Conservation (phyloP, 2,888 invertebrate species). For the Acanthococcus lagerstroemiae region DNA sequence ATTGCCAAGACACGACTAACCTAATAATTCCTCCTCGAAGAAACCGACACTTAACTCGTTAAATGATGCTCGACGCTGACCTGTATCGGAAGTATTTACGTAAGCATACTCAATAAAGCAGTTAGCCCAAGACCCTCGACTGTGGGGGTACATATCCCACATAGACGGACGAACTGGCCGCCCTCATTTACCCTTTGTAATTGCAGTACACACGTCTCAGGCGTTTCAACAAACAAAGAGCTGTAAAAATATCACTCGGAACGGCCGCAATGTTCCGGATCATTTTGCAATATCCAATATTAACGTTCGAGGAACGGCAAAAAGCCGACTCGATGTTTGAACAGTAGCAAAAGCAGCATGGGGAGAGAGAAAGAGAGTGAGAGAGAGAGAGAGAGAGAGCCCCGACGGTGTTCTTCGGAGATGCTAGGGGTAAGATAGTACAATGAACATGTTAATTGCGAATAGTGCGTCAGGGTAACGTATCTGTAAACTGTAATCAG, state of each 20-base stretch:
- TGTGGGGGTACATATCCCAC: too few species aligned
- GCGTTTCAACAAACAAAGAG: too few species aligned
- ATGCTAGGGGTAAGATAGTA: slow-evolving; percentile 14
- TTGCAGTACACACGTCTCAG: too few species aligned
- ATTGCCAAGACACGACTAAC: too few species aligned
- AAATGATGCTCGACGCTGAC: too few species aligned
- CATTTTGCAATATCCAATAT: slow-evolving; percentile 26
- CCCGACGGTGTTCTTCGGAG: background rate
- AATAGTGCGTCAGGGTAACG: slow-evolving; percentile 13
- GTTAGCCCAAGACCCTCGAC: too few species aligned
- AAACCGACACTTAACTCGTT: too few species aligned
- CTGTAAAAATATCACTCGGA: background rate
- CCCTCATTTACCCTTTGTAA: too few species aligned
- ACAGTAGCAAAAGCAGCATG: background rate
- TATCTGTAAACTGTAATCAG: slow-evolving; percentile 26
- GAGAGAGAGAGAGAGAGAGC: background rate
- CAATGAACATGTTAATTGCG: slow-evolving; percentile 29
- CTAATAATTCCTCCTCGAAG: too few species aligned
- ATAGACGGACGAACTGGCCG: too few species aligned
- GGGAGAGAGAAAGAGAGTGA: background rate
- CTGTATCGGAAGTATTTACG: too few species aligned
- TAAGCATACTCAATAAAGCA: too few species aligned
- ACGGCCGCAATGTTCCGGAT: slow-evolving; percentile 11
- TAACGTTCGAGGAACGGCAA: background rate
- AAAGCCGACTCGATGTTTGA: background rate